Conservation (phyloP, 2,888 invertebrate genomes). For the Perdita meconis region DNA sequence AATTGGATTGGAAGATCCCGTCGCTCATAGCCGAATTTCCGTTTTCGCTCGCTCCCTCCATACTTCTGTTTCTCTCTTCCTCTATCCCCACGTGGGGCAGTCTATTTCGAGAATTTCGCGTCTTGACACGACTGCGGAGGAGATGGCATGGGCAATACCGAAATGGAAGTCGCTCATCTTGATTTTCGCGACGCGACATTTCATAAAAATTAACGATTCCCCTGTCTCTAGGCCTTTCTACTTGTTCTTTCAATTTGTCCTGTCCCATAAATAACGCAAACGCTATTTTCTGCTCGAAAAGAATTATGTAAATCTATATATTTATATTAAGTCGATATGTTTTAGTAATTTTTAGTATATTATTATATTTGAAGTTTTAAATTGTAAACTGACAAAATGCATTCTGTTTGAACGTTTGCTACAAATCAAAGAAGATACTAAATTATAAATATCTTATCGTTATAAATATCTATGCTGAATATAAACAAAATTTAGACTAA, state of each 20-base stretch:
- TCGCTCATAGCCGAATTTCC: conserved; percentile 49
- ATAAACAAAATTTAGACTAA: too few relatives aligned
- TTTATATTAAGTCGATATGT: too few relatives aligned
- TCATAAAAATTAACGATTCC: conserved; percentile 20
- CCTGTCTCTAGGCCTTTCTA: conserved; percentile 2
- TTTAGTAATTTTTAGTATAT: too few relatives aligned
- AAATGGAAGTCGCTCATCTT: conserved; percentile 43
- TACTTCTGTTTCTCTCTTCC: conserved; percentile 2
- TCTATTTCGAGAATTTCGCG: conserved; percentile 54
- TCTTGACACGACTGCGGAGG: conserved; percentile 42
- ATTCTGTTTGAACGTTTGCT: too few relatives aligned
- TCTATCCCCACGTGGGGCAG: conserved; percentile 6
- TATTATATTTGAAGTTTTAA: too few relatives aligned
- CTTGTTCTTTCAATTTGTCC: background rate
- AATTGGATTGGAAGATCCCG: conserved; percentile 11
- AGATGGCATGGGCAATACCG: conserved; percentile 38
- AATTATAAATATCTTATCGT: too few relatives aligned
- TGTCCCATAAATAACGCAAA: background rate
- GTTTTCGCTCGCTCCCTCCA: conserved; percentile 9
- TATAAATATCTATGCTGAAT: too few relatives aligned
- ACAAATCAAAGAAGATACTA: too few relatives aligned
- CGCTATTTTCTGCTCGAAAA: too few relatives aligned
- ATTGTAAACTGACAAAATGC: too few relatives aligned
- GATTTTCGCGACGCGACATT: conserved; percentile 39
- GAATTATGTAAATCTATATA: too few relatives aligned